Evolutionary conservation across 2,888 invertebrate species (phyloP).

Genomic region (Eristalinus aeneus): DNA sequence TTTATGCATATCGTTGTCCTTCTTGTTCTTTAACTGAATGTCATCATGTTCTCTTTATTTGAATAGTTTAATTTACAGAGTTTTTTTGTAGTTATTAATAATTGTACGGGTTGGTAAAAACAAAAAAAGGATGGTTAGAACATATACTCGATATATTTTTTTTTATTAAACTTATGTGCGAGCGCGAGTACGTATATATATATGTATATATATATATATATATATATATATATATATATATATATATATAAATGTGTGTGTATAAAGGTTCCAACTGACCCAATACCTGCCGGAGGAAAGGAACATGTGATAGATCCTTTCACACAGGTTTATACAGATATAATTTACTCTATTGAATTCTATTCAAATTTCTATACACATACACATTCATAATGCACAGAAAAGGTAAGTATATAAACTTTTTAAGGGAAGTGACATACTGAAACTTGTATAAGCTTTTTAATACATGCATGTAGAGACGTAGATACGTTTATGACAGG

Average conservation of each 20-base stretch:
- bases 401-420: constrained; percentile 30
- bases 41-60: neutral
- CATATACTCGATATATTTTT: neutral
- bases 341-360: neutral
- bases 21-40: constrained; percentile 4
- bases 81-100: neutral
- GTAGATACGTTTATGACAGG: constrained; percentile 6
- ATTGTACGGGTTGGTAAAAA: neutral
- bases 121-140: neutral
- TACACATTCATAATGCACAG: neutral
- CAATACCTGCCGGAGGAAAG: constrained; percentile 4
- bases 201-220: no score
- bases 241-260: no score
- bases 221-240: no score
- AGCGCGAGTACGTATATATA: no score
- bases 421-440: constrained; percentile 5
- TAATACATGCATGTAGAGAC: neutral
- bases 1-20: neutral
- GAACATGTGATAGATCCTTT: constrained; percentile 9
- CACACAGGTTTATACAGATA: neutral
- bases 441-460: constrained; percentile 37
- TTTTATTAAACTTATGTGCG: no score
- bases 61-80: neutral
- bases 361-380: neutral
- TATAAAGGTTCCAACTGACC: constrained; percentile 45